phyloP scores from a whole-genome alignment of 2,888 invertebrate genomes.

The Amitus sp. region DNA sequence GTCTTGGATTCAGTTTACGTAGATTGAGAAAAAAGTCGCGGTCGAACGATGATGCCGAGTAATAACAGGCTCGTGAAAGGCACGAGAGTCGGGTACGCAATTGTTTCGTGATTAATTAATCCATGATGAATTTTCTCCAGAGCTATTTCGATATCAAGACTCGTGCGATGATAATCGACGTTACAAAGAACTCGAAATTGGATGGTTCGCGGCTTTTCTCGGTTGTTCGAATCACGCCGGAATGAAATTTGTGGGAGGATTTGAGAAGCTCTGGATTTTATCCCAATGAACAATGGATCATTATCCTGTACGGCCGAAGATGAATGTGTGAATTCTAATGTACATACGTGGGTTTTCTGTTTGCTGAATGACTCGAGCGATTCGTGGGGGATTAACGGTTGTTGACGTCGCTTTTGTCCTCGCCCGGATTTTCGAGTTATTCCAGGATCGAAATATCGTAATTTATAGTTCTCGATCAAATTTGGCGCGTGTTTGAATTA shows the following conservation, averaged over 20 bases:
- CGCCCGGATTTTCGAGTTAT: too few species aligned
- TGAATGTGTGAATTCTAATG: not conserved
- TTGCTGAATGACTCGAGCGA: not conserved
- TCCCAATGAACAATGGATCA: not conserved
- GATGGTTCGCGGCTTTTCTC: too few species aligned
- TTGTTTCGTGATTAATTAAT: constrained; percentile 52
- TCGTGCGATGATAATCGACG: not conserved
- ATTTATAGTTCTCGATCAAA: too few species aligned
- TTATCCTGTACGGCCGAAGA: not conserved
- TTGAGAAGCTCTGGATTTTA: not conserved
- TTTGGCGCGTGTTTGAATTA: too few species aligned
- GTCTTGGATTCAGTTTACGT: too few species aligned
- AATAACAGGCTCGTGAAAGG: constrained; percentile 53
- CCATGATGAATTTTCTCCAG: constrained; percentile 46
- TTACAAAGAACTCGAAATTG: not conserved
- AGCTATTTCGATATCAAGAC: not conserved
- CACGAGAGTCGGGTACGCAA: constrained; percentile 49
- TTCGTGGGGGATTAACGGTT: too few species aligned
- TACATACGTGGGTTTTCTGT: not conserved
- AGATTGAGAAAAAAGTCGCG: constrained; percentile 40
- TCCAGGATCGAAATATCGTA: too few species aligned
- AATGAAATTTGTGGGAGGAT: too few species aligned
- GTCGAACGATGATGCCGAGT: constrained; percentile 51
- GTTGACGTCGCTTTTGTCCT: too few species aligned
- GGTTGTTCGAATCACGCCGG: too few species aligned